A percentile compares a stretch with the other conserved stretches of the same genome.
phyloP scores from a whole-genome alignment of 1,140 invertebrate species.

The Caenorhabditis briggsae region DNA sequence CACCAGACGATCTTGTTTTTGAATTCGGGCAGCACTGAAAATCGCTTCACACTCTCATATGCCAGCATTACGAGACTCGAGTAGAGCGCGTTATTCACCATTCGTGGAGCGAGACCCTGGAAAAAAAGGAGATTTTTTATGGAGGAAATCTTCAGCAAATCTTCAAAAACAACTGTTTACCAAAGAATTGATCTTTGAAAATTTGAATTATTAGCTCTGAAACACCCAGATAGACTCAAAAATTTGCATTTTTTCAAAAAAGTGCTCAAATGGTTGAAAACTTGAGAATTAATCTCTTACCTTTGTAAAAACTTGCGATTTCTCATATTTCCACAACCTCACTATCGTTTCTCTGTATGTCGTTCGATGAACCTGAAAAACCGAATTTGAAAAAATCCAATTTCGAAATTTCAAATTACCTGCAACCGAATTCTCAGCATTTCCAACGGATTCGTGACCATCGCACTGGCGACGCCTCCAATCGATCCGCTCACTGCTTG shows the following conservation, averaged over 20 bases:
- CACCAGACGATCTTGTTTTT: slow-evolving; percentile 69
- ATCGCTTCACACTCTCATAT: slow-evolving; percentile 75
- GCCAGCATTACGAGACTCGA: slow-evolving; percentile 76
- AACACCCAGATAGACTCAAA: too few species aligned
- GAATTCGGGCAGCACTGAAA: slow-evolving; percentile 75
- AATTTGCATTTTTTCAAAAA: too few species aligned
- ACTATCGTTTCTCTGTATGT: slow-evolving; percentile 73
- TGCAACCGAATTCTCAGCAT: slow-evolving; percentile 75
- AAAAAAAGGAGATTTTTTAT: slow-evolving; percentile 58
- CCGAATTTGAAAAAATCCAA: slow-evolving; percentile 39
- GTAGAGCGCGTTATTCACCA: slow-evolving; percentile 75
- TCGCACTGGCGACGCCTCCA: slow-evolving; percentile 72
- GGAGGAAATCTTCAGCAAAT: slow-evolving; percentile 1
- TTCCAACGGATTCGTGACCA: slow-evolving; percentile 76
- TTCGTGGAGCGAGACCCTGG: slow-evolving; percentile 72
- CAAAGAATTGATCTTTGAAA: too few species aligned
- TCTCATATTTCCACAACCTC: slow-evolving; percentile 71
- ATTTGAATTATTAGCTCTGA: too few species aligned
- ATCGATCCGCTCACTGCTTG: slow-evolving; percentile 75
- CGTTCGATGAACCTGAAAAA: slow-evolving; percentile 75
- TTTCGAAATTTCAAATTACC: slow-evolving; percentile 63
- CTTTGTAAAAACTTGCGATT: slow-evolving; percentile 72
- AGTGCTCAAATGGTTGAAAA: too few species aligned
- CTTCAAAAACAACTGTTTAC: background rate
- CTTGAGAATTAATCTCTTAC: background rate